Evolutionary conservation across 2,888 invertebrate species (phyloP).

Genomic region (Lasioglossum morio): DNA sequence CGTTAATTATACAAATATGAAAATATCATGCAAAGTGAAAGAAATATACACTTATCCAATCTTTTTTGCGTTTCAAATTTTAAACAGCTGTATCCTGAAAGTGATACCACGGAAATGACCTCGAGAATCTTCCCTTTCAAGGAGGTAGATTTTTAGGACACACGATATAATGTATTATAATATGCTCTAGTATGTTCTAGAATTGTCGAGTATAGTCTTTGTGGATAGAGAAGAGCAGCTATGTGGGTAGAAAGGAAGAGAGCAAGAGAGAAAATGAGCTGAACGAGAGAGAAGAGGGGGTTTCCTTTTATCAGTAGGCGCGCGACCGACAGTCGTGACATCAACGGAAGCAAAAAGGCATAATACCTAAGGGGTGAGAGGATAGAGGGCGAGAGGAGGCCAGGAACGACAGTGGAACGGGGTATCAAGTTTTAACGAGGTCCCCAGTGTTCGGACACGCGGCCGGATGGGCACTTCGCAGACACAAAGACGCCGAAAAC

Average conservation of each 20-base stretch:
- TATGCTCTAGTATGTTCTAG: too few relatives aligned
- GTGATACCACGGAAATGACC: too few relatives aligned
- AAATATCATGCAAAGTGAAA: too few relatives aligned
- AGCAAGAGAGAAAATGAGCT: background rate
- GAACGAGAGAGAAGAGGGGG: background rate
- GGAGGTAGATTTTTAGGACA: too few relatives aligned
- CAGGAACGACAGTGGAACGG: constrained; percentile 25
- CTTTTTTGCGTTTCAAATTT: too few relatives aligned
- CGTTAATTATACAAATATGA: too few relatives aligned
- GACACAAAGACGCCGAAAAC: constrained; percentile 60
- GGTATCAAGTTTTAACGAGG: constrained; percentile 76
- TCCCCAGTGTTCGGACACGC: constrained; percentile 65
- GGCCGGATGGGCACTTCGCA: constrained; percentile 61
- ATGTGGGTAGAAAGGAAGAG: background rate
- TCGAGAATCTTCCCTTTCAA: too few relatives aligned
- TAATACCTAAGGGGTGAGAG: background rate
- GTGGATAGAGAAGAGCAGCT: background rate
- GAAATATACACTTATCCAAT: too few relatives aligned
- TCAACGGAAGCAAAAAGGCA: constrained; percentile 15
- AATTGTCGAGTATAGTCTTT: too few relatives aligned
- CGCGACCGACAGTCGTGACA: constrained; percentile 45
- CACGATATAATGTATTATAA: too few relatives aligned
- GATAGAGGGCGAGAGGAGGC: background rate
- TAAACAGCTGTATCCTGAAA: too few relatives aligned
- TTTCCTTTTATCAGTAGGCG: constrained; percentile 50